Conservation (phyloP, 23 tunicate genomes). For the Aplidium turbinatum region DNA sequence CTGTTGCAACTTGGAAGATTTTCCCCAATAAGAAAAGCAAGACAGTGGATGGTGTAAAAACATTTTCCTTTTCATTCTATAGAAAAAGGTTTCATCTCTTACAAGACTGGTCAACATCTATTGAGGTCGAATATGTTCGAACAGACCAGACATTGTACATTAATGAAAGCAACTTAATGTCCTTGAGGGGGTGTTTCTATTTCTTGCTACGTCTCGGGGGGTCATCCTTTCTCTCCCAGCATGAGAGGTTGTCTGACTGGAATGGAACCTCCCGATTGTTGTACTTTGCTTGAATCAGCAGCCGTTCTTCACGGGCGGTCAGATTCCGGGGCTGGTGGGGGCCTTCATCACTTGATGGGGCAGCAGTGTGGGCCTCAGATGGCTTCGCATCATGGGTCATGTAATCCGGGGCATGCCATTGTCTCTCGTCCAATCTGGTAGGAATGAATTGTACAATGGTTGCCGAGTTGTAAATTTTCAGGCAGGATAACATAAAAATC, state of each 20-base stretch:
- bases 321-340: constrained; percentile 22
- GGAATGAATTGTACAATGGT: not conserved
- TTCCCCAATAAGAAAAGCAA: no score
- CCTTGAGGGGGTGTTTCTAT: no score
- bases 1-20: no score
- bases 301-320: constrained; percentile 57
- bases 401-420: constrained; percentile 77
- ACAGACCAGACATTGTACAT: no score
- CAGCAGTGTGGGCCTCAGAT: not conserved
- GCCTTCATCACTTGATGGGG: constrained; percentile 5
- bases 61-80: no score
- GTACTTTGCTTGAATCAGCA: constrained; percentile 68
- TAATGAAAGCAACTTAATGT: no score
- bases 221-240: constrained; percentile 68
- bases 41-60: no score
- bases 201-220: constrained; percentile 52
- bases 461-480: not conserved
- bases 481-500: not conserved
- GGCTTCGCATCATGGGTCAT: constrained; percentile 35
- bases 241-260: constrained; percentile 59
- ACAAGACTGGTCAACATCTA: no score
- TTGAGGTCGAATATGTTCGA: no score
- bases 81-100: no score
- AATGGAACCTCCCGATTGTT: constrained; percentile 51
- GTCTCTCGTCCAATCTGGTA: constrained; percentile 18